Evolutionary conservation across 2,888 invertebrate genomes (phyloP).

Genomic region (Choristoneura rosaceana): DNA sequence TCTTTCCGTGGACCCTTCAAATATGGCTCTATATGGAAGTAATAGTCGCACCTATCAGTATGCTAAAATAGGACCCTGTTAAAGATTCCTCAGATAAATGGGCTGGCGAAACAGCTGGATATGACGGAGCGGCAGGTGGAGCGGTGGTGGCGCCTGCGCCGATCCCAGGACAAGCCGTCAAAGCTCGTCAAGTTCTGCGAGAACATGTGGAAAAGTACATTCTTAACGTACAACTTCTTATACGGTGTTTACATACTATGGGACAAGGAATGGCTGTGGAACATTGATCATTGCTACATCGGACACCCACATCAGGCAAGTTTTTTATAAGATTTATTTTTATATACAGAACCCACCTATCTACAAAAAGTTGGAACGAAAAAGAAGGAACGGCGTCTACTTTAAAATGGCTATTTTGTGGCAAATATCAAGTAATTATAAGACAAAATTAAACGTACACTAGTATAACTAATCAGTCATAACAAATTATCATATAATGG

Average conservation of each 20-base stretch:
- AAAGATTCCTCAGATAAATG: conserved; percentile 83
- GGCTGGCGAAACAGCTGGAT: conserved; percentile 93
- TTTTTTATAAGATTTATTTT: background rate
- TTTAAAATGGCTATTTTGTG: too few relatives aligned
- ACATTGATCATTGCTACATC: conserved; percentile 94
- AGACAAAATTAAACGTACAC: too few relatives aligned
- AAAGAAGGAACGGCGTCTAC: too few relatives aligned
- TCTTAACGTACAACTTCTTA: conserved; percentile 92
- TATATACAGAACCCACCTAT: too few relatives aligned
- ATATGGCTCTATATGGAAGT: too few relatives aligned
- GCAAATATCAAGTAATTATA: too few relatives aligned
- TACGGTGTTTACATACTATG: conserved; percentile 93
- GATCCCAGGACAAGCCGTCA: conserved; percentile 94
- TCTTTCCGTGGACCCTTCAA: too few relatives aligned
- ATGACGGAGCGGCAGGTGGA: conserved; percentile 94
- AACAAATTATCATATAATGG: too few relatives aligned
- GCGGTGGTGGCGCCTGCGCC: conserved; percentile 94
- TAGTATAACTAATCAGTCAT: too few relatives aligned
- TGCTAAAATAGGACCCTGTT: background rate
- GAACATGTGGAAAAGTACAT: conserved; percentile 95
- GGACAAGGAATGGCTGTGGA: conserved; percentile 97
- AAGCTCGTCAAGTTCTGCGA: conserved; percentile 96
- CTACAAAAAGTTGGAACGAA: too few relatives aligned
- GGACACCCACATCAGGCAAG: conserved; percentile 91
- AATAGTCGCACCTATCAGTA: too few relatives aligned